Conservation (phyloP, 2,113 vertebrate species). For the Dicaeum eximium region DNA sequence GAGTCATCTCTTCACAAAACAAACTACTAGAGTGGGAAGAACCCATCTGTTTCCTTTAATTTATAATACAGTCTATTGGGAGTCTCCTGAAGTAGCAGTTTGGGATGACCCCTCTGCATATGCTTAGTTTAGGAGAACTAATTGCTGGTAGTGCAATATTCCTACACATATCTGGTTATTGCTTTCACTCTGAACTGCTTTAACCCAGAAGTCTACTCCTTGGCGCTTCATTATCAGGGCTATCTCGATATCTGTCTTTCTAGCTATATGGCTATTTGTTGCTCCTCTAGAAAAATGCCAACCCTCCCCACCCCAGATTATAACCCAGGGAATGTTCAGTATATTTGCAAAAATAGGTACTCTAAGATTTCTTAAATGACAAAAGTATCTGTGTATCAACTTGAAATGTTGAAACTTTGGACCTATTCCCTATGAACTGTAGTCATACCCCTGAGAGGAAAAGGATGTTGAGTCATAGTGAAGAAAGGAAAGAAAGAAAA, state of each 20-base stretch:
- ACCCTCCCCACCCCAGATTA: background rate
- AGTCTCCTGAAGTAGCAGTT: background rate
- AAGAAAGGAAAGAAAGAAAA: conserved; percentile 46
- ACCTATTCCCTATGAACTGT: conserved; percentile 15
- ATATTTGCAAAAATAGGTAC: background rate
- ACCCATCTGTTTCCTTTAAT: background rate
- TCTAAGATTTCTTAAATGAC: background rate
- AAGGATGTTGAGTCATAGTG: conserved; percentile 56
- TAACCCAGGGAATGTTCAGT: background rate
- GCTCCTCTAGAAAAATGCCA: background rate
- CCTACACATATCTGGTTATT: background rate
- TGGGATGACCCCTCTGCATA: background rate
- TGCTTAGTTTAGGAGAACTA: background rate
- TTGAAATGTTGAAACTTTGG: conserved; percentile 17
- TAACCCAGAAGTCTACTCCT: background rate
- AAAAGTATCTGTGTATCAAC: background rate
- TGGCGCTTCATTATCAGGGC: background rate
- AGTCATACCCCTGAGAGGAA: conserved; percentile 43
- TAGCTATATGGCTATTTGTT: too few species aligned
- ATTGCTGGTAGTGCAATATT: background rate
- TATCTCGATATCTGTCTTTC: too few species aligned
- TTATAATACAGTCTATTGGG: background rate
- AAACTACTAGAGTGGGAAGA: background rate
- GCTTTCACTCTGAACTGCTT: background rate
- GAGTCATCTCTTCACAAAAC: background rate